Percentiles rank a stretch among this genome's conserved stretches.
phyloP scores from a whole-genome alignment of 2,888 invertebrate genomes.

The Chironomus tentans region DNA sequence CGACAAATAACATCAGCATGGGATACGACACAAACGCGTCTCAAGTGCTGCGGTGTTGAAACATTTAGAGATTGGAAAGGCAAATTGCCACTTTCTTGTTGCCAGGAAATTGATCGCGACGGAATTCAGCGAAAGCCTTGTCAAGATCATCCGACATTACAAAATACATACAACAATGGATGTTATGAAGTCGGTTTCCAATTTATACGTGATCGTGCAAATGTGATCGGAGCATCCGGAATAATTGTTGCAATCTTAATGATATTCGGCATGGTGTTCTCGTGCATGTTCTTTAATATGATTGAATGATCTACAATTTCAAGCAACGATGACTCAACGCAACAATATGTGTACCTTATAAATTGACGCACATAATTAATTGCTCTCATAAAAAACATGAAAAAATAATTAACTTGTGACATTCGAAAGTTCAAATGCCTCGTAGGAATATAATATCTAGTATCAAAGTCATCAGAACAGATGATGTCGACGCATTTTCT shows the following conservation, averaged over 20 bases:
- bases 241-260: conserved; percentile 75
- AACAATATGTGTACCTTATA: conserved; percentile 8
- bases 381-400: not conserved
- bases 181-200: conserved; percentile 62
- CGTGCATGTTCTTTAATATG: conserved; percentile 75
- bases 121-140: conserved; percentile 43
- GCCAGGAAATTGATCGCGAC: conserved; percentile 51
- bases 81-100: conserved; percentile 67
- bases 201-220: conserved; percentile 67
- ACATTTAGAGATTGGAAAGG: conserved; percentile 66
- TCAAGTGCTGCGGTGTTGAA: conserved; percentile 77
- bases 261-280: conserved; percentile 77
- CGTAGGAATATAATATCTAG: not conserved
- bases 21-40: conserved; percentile 76
- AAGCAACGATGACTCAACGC: not conserved
- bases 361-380: conserved; percentile 8
- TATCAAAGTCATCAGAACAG: not conserved
- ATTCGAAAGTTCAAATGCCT: conserved; percentile 16
- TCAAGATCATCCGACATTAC: conserved; percentile 36
- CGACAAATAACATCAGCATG: conserved; percentile 68
- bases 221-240: conserved; percentile 70
- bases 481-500: not conserved
- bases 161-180: conserved; percentile 55
- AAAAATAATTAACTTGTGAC: not conserved
- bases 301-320: conserved; percentile 53